Evolutionary conservation across 2,888 invertebrate genomes (phyloP), one percentile per base, ranked within the genome.

Genomic region (Ligdia adustata): DNA sequence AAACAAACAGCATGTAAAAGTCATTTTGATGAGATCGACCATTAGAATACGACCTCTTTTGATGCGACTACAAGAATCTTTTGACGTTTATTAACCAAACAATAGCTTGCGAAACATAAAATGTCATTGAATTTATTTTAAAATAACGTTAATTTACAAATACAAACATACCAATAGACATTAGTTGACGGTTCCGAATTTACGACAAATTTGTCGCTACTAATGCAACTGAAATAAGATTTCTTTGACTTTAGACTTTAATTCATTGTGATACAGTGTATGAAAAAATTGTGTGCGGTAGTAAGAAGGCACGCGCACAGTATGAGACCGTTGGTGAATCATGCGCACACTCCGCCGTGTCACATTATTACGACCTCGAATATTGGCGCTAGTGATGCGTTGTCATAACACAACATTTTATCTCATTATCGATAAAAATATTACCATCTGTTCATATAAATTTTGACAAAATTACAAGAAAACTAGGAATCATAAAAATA

Each of bases 331-430:
- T 63, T 60, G 69, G 75, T 87, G 86, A 87, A 79, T 87, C 87
- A 86, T 76, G 71, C 75, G 72, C 77, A 61, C 66, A 75, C 79
- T 74, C 60, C 74, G 72, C 78, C 82, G 79, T 81, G 82, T 81
- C 84, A 75, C 69, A 71, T 75, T 80, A 74, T 70, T 73, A 67
- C 68, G 82, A 81, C 82, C 85, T 83, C 87, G 78, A 79, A 79
- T 75, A 69, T 65, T 68, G 66, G 58, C 55, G 56, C 62, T 75
- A 86, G 82, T 67, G 72, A 65, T 58, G 77, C 52, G 38, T 44
- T 40, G 9, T 41, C 41, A 48, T 38, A 44, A 46, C 29, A 47
- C 14, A 22, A 41, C 15, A 35, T 11, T 37, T 45, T 71, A 62
- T 79, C 77, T 76, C 5, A 26, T 34, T 35, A 18, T 40, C 35